phyloP scores from a whole-genome alignment of 2,113 vertebrate genomes.

The Zapus hudsonius region DNA sequence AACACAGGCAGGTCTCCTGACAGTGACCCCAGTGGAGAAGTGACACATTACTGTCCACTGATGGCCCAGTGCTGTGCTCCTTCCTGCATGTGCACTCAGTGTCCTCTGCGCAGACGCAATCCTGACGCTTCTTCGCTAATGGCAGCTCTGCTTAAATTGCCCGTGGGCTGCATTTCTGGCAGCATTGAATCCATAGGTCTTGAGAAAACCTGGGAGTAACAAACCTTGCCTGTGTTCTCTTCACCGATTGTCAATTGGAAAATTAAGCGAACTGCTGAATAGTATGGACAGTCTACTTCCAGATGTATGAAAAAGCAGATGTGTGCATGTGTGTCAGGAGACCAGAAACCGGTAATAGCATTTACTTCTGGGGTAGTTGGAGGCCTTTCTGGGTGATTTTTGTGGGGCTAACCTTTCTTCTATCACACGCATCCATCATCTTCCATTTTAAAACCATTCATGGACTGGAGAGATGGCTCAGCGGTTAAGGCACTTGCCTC shows the following conservation, averaged over 20 bases:
- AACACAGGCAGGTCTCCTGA: not conserved
- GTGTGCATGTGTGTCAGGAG: not conserved
- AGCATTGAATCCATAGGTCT: not conserved
- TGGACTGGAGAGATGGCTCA: too few species aligned
- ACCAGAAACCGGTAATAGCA: not conserved
- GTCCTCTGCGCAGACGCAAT: not conserved
- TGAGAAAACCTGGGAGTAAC: not conserved
- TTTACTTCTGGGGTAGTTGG: not conserved
- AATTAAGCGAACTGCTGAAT: not conserved
- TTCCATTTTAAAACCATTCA: not conserved
- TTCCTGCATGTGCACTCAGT: slow-evolving; percentile 19
- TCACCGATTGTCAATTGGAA: not conserved
- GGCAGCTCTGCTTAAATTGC: slow-evolving; percentile 51
- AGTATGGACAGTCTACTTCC: not conserved
- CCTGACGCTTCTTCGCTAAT: slow-evolving; percentile 63
- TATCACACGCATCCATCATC: not conserved
- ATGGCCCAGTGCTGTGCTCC: not conserved
- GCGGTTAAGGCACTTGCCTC: too few species aligned
- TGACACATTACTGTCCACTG: rapidly evolving
- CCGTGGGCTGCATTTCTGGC: slow-evolving; percentile 63
- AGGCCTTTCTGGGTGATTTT: not conserved
- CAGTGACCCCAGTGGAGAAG: too few species aligned
- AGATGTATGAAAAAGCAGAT: not conserved
- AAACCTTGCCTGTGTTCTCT: not conserved
- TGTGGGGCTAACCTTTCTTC: not conserved